phyloP scores from a whole-genome alignment of 2,888 invertebrate species.

The Cryptocephalus moraei region DNA sequence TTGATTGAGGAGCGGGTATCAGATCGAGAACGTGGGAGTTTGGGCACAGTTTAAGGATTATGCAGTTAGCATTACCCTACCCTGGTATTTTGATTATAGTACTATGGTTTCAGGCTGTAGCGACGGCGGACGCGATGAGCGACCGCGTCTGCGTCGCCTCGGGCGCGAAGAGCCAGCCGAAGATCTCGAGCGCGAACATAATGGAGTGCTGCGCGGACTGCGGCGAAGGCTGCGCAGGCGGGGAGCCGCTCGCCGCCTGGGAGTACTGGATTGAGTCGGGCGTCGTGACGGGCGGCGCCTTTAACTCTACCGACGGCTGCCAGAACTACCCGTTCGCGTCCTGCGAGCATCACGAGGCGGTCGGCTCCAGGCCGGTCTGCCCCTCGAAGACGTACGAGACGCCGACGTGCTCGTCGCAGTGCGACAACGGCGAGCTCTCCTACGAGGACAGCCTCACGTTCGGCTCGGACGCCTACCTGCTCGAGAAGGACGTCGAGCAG shows the following conservation, averaged over 20 bases:
- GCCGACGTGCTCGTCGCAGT: conserved; percentile 5
- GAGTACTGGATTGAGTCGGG: neutral
- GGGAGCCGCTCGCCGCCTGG: neutral
- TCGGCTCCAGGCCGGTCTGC: conserved; percentile 1
- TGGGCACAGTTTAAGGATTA: too few species aligned
- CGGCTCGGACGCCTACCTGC: conserved; percentile 3
- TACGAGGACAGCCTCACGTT: conserved; percentile 2
- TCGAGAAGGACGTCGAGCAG: conserved; percentile 37
- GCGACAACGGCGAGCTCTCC: conserved; percentile 24
- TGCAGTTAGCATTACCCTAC: too few species aligned
- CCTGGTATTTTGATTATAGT: too few species aligned
- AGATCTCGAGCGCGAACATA: neutral
- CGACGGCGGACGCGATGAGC: neutral
- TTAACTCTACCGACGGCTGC: conserved; percentile 9
- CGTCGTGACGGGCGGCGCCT: conserved; percentile 27
- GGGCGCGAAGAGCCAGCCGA: neutral
- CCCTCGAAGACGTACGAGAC: neutral
- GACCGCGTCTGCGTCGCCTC: neutral
- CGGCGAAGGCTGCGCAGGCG: neutral
- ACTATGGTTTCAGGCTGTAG: neutral
- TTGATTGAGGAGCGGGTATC: too few species aligned
- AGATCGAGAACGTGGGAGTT: too few species aligned
- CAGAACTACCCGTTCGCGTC: conserved; percentile 11
- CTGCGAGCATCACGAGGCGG: conserved; percentile 9
- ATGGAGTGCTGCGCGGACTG: neutral